Percentiles rank a stretch among this genome's conserved stretches.
Conservation (phyloP, 2,797 vertebrate species). For the Neosalanx taihuensis region DNA sequence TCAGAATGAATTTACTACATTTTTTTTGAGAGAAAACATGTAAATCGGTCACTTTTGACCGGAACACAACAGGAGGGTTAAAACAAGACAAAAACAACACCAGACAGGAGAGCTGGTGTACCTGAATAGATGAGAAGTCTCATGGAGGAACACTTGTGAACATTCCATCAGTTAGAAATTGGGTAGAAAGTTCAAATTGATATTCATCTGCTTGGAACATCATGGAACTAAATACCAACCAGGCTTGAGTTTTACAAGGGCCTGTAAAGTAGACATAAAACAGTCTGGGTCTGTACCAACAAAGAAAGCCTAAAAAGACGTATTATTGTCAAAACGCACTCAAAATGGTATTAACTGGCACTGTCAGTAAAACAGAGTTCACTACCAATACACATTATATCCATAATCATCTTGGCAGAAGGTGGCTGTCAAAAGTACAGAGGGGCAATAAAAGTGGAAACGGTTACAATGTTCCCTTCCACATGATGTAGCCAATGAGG, state of each 20-base stretch:
- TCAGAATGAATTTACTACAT: no score
- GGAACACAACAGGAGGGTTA: not conserved
- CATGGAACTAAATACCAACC: no score
- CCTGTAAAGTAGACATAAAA: not conserved
- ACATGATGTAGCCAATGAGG: constrained; percentile 68
- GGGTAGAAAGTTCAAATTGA: no score
- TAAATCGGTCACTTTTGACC: no score
- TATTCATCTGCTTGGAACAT: no score
- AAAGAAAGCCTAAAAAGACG: not conserved
- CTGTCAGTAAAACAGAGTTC: constrained; percentile 30
- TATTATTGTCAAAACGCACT: not conserved
- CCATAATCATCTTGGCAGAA: constrained; percentile 59
- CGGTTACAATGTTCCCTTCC: constrained; percentile 55
- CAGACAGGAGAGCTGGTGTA: not conserved
- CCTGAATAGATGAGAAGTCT: not conserved
- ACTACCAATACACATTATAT: constrained; percentile 51
- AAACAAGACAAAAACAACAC: not conserved
- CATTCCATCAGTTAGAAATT: not conserved
- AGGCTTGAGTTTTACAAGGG: not conserved
- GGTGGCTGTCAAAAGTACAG: constrained; percentile 42
- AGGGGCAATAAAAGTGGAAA: constrained; percentile 46
- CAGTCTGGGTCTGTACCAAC: not conserved
- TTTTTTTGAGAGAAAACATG: no score
- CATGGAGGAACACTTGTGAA: not conserved
- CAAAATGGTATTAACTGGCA: not conserved